Conservation (phyloP, 92 coral and sea anemone genomes). For the Galaxea fascicularis region DNA sequence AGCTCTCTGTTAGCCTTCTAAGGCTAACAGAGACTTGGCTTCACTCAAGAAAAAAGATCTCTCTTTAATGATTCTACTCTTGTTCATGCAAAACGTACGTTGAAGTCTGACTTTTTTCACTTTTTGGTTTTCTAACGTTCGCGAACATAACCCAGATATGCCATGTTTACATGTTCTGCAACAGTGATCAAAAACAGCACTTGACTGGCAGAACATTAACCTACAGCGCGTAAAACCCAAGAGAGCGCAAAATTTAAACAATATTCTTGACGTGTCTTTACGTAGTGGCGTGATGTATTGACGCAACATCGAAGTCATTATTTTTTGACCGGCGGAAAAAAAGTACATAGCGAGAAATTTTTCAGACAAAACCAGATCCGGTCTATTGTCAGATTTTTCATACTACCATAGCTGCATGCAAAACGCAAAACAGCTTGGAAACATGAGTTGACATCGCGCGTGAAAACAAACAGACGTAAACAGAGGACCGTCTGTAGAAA, state of each 20-base stretch:
- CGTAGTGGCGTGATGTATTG: conserved; percentile 2
- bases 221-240: neutral
- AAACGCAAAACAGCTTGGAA: neutral
- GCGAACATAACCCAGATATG: neutral
- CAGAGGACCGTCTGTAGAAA: neutral
- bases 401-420: conserved; percentile 9
- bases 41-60: neutral
- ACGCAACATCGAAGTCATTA: neutral
- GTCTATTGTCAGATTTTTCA: conserved; percentile 20
- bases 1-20: no score
- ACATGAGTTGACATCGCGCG: neutral
- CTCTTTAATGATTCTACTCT: neutral
- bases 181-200: neutral
- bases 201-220: neutral
- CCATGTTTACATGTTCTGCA: conserved; percentile 24
- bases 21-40: no score
- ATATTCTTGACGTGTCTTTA: neutral
- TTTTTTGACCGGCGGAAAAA: conserved; percentile 3
- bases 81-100: neutral
- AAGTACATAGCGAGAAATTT: conserved; percentile 4
- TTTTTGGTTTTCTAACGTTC: neutral
- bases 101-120: neutral
- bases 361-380: conserved; percentile 20
- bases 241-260: neutral
- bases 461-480: conserved; percentile 3